A percentile compares a stretch with the other conserved stretches of the same genome.
These are phyloP conservation scores for Noctua janthe DNA, from an alignment of 2,888 invertebrate species.

Conservation along the genomic window DNA sequence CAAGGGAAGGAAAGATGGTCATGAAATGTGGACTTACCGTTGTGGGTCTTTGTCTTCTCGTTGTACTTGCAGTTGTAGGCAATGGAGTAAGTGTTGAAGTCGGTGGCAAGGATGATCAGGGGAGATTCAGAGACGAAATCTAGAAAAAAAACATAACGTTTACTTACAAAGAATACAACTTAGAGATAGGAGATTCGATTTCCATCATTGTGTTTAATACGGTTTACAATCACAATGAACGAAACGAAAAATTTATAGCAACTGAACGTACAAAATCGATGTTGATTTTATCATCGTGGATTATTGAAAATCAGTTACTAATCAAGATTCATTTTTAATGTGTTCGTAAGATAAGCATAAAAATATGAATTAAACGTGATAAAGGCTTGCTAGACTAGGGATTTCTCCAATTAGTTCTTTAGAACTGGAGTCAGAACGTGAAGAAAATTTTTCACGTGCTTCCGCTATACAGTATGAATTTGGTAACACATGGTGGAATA, in stretches of 20 bases:
- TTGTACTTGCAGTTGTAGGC: conserved; percentile 91
- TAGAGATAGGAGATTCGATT: background rate
- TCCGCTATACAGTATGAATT: background rate
- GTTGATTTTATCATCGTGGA: background rate
- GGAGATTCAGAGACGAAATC: conserved; percentile 87
- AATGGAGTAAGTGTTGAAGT: conserved; percentile 91
- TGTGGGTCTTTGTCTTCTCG: conserved; percentile 79
- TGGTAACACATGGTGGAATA: background rate
- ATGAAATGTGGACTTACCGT: conserved; percentile 70
- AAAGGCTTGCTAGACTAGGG: background rate
- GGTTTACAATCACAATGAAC: background rate
- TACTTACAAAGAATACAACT: background rate
- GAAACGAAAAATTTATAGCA: background rate
- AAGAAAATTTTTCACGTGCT: background rate
- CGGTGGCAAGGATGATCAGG: conserved; percentile 91
- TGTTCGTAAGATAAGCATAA: background rate
- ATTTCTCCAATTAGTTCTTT: background rate
- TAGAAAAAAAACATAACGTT: conserved; percentile 49
- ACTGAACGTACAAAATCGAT: background rate
- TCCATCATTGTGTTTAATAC: background rate
- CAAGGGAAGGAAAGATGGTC: background rate
- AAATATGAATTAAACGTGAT: background rate
- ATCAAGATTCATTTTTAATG: background rate
- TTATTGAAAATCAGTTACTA: background rate
- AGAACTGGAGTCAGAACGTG: background rate